A percentile compares a stretch with the other conserved stretches of the same genome.
Evolutionary conservation across 2,797 vertebrate species (phyloP).

Genomic region (Hydrocynus forskahlii): DNA sequence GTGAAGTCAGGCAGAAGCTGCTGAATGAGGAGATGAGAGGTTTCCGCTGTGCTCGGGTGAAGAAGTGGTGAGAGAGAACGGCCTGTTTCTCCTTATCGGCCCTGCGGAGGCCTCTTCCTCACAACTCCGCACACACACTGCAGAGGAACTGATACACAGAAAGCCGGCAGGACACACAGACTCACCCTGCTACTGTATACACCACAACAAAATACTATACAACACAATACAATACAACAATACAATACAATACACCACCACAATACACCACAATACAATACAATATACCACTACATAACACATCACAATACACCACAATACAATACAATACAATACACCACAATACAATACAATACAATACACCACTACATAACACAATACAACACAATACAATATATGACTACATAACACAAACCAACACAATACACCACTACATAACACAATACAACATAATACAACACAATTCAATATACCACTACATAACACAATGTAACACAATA

Average conservation of each 20-base stretch:
- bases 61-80: background rate
- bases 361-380: no score
- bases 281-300: no score
- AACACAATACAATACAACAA: background rate
- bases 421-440: no score
- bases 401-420: no score
- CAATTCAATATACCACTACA: no score
- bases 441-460: no score
- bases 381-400: no score
- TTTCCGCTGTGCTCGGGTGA: background rate
- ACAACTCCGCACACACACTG: background rate
- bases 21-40: background rate
- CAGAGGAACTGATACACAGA: background rate
- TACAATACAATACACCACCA: background rate
- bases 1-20: background rate
- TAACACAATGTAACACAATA: no score
- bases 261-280: background rate
- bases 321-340: no score
- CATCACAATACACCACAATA: no score
- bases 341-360: no score
- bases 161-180: background rate
- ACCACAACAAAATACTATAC: background rate
- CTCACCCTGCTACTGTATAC: background rate
- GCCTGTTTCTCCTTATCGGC: background rate
- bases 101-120: conserved; percentile 11